Base-by-base conservation (phyloP, 1,140 invertebrate species). In the Dendroctonus valens region DNA sequence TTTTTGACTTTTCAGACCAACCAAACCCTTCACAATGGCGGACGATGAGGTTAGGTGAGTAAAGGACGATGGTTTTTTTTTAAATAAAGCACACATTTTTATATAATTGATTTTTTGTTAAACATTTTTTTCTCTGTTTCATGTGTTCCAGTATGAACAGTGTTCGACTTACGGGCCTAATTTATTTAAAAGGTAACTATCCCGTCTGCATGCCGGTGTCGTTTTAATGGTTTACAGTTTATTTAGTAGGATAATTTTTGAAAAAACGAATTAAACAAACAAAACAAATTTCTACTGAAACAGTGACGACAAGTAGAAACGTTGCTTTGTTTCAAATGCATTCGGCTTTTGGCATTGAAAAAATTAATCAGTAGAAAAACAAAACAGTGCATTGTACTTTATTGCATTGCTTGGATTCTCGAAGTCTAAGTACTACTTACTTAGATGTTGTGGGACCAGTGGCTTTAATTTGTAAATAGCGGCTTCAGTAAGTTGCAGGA, bases 41-140 rank as follows among this genome's bases (percentile, higher is more conserved):
- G 90, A 92, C 86, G 90, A 92, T 86, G 90, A 92, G 86, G 90
- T 92, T 85, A 90, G 90, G 89, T 91, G 83, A 83, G 88, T 87
- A 83, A 26, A 49, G 51, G n/a, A 0, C 12, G 2, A 59, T 6
- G n/a, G 12, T 2, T 41, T 58, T 41, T n/a, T 58, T 42, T 41
- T 5, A 58, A 51, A 65, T 48, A 51, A 53, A 60, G 3, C 26
- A 26, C 26, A 26, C 26, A 1, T 26, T 26, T 26, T 26, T 2
- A 26, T 26, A 26, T 3, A 26, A 3, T 26, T 26, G 26, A 26
- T 26, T 26, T 26, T 26, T 26, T 26, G 26, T 26, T 26, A 26
- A 26, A 3, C 26, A 26, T 26, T 26, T 26, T 71, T 60, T 59
- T 64, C 64, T 68, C 58, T 71, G 69, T 72, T 76, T 70, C 57